Conservation (phyloP, 2,797 vertebrate genomes). For the Tolypeutes matacus region DNA sequence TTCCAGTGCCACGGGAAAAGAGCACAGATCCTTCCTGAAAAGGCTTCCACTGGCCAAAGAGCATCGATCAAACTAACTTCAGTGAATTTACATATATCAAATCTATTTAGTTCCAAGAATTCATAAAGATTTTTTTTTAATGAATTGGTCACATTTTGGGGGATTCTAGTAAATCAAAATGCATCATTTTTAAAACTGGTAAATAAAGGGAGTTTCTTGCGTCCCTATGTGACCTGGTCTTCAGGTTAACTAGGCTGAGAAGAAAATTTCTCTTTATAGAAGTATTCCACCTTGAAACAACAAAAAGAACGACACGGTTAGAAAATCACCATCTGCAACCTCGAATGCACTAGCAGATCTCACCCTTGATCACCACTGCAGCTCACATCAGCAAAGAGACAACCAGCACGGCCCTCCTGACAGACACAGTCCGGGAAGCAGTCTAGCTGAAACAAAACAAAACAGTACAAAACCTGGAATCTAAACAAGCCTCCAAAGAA, state of each 20-base stretch:
- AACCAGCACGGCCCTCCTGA: background rate
- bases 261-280: background rate
- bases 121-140: background rate
- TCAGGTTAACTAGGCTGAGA: too few species aligned
- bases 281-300: background rate
- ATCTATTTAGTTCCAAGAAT: background rate
- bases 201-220: background rate
- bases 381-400: too few species aligned
- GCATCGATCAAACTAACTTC: background rate
- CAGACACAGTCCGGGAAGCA: background rate
- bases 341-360: rapidly evolving
- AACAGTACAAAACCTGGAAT: too few species aligned
- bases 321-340: background rate
- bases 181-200: background rate
- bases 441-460: background rate
- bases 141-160: background rate
- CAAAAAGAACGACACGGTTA: too few species aligned
- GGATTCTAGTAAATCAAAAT: background rate
- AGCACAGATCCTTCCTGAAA: background rate
- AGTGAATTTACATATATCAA: background rate
- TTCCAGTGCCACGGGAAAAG: rapidly evolving
- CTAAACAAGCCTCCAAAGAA: background rate
- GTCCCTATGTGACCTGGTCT: too few species aligned
- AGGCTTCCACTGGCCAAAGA: background rate
- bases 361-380: rapidly evolving